Evolutionary conservation across 2,888 invertebrate genomes (phyloP), one percentile per base, ranked within the genome.

Genomic region (Notodonta dromedarius): DNA sequence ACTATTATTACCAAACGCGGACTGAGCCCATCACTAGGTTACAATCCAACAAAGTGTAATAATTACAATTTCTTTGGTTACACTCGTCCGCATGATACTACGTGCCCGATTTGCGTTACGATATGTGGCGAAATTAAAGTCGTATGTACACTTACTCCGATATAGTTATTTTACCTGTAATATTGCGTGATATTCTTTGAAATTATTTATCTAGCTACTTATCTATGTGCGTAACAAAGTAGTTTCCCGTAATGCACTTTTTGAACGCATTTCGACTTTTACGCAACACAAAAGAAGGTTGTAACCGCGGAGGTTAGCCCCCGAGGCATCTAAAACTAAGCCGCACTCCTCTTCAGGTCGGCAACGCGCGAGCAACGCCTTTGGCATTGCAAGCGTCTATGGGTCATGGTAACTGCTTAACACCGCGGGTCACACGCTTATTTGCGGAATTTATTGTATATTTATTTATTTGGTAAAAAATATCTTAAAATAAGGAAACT

Each of bases 151-250:
- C 32, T 32, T 0, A 52, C 24, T 54, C 12, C 12, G 54, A 54
- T 54, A 54, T 39, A 54, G 35, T 53, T 53, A 32, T 11, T 52
- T 32, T 52, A 35, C 39, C 32, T 39, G 54, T 54, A 54, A 54
- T 24, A 14, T 35, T 54, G 54, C 35, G 54, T 54, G 54, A 5
- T 13, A n/a, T 54, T 14, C 54, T 6, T 8, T 39, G 54, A 54
- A 54, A 9, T 50, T 16, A 16, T 24, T 24, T 24, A 24, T 24
- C 24, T 24, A 24, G 2, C 24, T 24, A n/a, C n/a, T 46, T 46
- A 46, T 46, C 46, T 16, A 16, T 8, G 11, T 50, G 16, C 50
- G 50, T 50, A 16, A 50, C n/a, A 50, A 6, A 6, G 44, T 44
- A 44, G 11, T 14, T 48, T 48, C 8, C n/a, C 6, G 48, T 13